Evolutionary conservation across 64 coral and sea anemone genomes (phyloP).

Genomic region (Montipora efflorescens): DNA sequence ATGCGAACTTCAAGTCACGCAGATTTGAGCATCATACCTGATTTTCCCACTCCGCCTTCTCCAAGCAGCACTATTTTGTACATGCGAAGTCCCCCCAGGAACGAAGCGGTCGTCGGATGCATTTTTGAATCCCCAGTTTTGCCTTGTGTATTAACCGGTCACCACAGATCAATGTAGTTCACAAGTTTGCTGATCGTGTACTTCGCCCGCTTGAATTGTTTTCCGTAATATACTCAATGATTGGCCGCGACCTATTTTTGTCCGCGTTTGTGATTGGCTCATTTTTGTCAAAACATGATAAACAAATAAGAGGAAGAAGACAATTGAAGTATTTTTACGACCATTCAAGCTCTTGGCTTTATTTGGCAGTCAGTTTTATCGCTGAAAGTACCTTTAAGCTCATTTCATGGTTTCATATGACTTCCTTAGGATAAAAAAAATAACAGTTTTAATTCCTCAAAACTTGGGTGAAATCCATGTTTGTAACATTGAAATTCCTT

Average conservation of each 20-base stretch:
- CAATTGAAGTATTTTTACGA: background rate
- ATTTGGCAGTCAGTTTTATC: background rate
- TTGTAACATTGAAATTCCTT: no score
- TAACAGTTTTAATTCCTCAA: no score
- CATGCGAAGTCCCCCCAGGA: conserved; percentile 75
- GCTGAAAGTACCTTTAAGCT: no score
- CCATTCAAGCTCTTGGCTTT: background rate
- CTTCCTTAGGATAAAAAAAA: no score
- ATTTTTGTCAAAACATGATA: background rate
- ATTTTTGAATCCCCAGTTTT: conserved; percentile 11
- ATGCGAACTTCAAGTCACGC: background rate
- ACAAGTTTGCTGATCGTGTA: background rate
- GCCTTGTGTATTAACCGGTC: background rate
- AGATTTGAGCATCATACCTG: conserved; percentile 33
- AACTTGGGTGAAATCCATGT: no score
- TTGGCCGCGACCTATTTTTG: background rate
- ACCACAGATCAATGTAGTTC: background rate
- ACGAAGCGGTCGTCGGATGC: conserved; percentile 73
- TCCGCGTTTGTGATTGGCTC: background rate
- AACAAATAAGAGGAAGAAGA: background rate
- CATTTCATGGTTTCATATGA: no score
- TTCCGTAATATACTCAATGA: background rate
- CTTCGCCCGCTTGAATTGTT: background rate
- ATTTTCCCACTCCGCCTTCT: conserved; percentile 83
- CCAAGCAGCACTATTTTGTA: conserved; percentile 82